Evolutionary conservation across 2,888 invertebrate species (phyloP).

Genomic region (Stenoptilia bipunctidactyla): DNA sequence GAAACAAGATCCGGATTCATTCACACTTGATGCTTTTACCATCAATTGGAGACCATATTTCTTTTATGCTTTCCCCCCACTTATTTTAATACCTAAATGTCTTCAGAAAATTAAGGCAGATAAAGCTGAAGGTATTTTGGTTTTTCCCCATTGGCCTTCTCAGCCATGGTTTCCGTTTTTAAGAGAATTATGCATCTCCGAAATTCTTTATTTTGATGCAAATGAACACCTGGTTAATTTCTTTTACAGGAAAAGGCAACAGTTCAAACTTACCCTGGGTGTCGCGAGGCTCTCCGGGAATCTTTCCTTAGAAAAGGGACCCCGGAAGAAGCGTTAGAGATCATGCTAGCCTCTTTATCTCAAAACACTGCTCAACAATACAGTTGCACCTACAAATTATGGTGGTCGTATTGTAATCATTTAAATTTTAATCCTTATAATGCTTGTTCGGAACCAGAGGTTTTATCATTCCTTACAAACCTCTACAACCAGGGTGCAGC

Average conservation of each 20-base stretch:
- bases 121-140: conserved; percentile 1
- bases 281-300: conserved; percentile 10
- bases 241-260: conserved; percentile 5
- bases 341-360: conserved; percentile 9
- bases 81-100: neutral
- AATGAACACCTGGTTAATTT: conserved; percentile 4
- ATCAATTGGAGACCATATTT: too few relatives aligned
- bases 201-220: neutral
- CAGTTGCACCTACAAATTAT: conserved; percentile 5
- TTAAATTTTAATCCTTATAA: conserved; percentile 1
- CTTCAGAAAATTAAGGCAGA: conserved; percentile 1
- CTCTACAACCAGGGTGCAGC: too few relatives aligned
- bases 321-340: conserved; percentile 5
- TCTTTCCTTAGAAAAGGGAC: conserved; percentile 4
- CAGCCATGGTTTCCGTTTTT: conserved; percentile 3
- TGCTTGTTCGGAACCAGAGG: too few relatives aligned
- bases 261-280: conserved; percentile 9
- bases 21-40: too few relatives aligned
- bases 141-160: conserved; percentile 1
- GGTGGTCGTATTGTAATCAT: conserved; percentile 9
- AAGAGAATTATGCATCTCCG: neutral
- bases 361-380: conserved; percentile 9
- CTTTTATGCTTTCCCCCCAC: too few relatives aligned
- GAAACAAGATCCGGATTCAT: too few relatives aligned
- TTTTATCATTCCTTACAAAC: too few relatives aligned